A percentile compares a stretch with the other conserved stretches of the same genome.
phyloP scores from a whole-genome alignment of 2,888 invertebrate genomes.

The Oscheius sp. region DNA sequence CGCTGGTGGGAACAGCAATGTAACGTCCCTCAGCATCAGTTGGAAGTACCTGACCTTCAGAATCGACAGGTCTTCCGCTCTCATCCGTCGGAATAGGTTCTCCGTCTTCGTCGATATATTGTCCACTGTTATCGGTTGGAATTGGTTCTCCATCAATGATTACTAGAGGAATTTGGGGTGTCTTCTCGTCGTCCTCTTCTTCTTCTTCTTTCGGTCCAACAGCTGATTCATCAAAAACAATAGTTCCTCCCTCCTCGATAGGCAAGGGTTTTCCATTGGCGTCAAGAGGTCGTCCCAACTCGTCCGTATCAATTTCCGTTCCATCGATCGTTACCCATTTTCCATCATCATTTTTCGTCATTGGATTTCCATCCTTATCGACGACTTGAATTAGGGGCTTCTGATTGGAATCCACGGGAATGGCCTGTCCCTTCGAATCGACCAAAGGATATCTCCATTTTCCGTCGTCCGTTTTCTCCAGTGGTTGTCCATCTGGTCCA shows the following conservation, averaged over 20 bases:
- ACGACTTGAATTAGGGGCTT: constrained; percentile 44
- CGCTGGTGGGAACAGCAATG: constrained; percentile 44
- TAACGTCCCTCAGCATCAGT: constrained; percentile 31
- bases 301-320: constrained; percentile 45
- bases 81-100: constrained; percentile 33
- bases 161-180: constrained; percentile 31
- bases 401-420: constrained; percentile 47
- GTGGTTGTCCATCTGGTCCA: constrained; percentile 52
- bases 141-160: constrained; percentile 32
- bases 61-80: constrained; percentile 32
- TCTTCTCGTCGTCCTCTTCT: constrained; percentile 48
- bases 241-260: constrained; percentile 28
- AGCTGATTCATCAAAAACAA: constrained; percentile 42
- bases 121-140: constrained; percentile 37
- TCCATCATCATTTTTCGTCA: constrained; percentile 43
- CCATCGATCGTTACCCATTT: constrained; percentile 41
- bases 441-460: constrained; percentile 53
- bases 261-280: constrained; percentile 33
- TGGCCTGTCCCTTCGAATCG: constrained; percentile 50
- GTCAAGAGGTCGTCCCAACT: constrained; percentile 43
- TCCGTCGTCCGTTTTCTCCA: constrained; percentile 61
- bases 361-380: constrained; percentile 50
- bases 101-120: constrained; percentile 42
- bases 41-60: constrained; percentile 40
- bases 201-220: constrained; percentile 37